Conservation (phyloP, 2,113 vertebrate genomes). For the Brachyhypopomus gauderio region DNA sequence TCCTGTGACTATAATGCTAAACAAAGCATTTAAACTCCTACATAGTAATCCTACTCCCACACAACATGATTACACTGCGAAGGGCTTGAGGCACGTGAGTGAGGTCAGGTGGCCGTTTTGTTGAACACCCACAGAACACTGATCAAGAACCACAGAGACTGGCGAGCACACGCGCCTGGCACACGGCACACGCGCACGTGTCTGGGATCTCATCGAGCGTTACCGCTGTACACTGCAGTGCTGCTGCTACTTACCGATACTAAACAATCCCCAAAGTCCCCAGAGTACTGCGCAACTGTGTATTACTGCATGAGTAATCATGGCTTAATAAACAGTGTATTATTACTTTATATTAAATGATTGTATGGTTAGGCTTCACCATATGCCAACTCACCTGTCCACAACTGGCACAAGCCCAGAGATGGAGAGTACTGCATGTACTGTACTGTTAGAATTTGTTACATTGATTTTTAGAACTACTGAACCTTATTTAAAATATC, state of each 20-base stretch:
- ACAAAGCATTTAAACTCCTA: too few relatives aligned
- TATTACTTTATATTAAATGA: too few relatives aligned
- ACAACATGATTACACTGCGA: background rate
- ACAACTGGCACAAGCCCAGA: too few relatives aligned
- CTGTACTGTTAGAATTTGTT: too few relatives aligned
- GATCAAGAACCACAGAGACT: background rate
- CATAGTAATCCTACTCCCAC: background rate
- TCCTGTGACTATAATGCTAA: too few relatives aligned
- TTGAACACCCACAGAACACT: background rate
- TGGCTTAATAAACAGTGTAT: too few relatives aligned
- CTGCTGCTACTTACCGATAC: constrained; percentile 7
- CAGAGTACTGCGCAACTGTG: background rate
- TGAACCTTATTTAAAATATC: too few relatives aligned
- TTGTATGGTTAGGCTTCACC: too few relatives aligned
- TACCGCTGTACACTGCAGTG: constrained; percentile 9
- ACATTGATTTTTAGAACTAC: too few relatives aligned
- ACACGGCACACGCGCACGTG: background rate
- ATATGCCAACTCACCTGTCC: too few relatives aligned
- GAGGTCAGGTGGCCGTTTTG: background rate
- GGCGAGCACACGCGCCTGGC: background rate
- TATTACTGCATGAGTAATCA: background rate
- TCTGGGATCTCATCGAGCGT: constrained; percentile 3
- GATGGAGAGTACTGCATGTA: too few relatives aligned
- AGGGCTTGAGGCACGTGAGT: background rate
- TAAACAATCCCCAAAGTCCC: background rate